Conservation (phyloP, 2,888 invertebrate species). For the Creontiades dilutus region DNA sequence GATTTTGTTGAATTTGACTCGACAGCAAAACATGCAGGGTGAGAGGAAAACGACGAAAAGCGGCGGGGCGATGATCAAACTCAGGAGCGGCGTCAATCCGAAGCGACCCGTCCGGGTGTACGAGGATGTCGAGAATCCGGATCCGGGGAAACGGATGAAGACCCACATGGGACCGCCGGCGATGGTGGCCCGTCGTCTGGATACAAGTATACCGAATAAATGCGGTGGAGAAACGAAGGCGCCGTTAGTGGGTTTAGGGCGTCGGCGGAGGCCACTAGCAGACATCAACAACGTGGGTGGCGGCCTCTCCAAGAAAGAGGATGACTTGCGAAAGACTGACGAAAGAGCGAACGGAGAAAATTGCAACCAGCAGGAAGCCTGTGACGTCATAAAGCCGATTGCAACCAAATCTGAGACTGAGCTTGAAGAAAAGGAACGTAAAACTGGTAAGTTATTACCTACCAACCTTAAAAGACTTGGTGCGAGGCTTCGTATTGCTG, state of each 20-base stretch:
- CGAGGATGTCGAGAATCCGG: background rate
- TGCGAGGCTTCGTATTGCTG: too few species aligned
- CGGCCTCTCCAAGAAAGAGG: background rate
- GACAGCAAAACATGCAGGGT: constrained; percentile 27
- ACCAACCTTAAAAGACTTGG: too few species aligned
- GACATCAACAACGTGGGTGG: constrained; percentile 32
- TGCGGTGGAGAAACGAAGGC: background rate
- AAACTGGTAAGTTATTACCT: background rate
- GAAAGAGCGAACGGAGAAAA: background rate
- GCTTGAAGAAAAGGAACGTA: background rate
- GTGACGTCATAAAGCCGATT: background rate
- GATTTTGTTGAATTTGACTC: constrained; percentile 1
- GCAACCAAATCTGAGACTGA: background rate
- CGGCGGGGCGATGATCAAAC: constrained; percentile 4
- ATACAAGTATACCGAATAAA: too few species aligned
- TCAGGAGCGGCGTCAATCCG: background rate
- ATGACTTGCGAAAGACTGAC: background rate
- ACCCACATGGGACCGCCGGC: background rate
- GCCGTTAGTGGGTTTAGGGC: background rate
- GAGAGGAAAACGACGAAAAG: background rate
- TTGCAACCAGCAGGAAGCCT: background rate
- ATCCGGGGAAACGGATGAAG: background rate
- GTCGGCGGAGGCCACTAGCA: constrained; percentile 7
- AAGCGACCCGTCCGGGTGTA: constrained; percentile 13
- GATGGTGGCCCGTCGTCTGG: background rate